Base-by-base conservation (phyloP, 1,140 invertebrate species). In the Anthonomus grandis region DNA sequence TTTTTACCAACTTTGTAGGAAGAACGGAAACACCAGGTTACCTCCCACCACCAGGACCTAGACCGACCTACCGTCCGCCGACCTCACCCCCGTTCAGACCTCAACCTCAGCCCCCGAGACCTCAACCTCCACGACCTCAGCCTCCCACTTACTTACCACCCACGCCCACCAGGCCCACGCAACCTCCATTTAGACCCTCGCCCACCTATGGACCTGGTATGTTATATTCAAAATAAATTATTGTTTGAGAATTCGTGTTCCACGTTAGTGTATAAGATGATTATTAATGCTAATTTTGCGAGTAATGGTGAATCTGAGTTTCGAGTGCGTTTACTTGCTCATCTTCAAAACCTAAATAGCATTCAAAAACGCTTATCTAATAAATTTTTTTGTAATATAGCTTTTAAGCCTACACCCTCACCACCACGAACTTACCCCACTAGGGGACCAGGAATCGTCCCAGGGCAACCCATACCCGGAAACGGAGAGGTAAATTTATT, bases 41-140 rank as follows among this genome's bases (percentile, higher is more conserved):
- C 22, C 38, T 57, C 17, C 60, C 47, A 42, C 61, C 27, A 60
- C 24, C 59, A 65, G 61, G 19, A 48, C 62, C n/a, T 52, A 64
- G 52, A 19, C 59, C 65, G n/a, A 50, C 61, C 27, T 65, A 64
- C 21, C 34, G 57, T n/a, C 64, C 65, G 0, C 64, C 65, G 44
- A 69, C 69, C 44, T 63, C 68, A 38, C 61, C 66, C 9, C 45
- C 55, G 17, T 39, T 42, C 24, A 47, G 39, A 46, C 57, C 61
- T 44, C 68, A 67, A 55, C 63, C 68, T 34, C 49, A 48, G 34
- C 45, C 45, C 17, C 45, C 45, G 34, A 47, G 45, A 13, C 47
- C 64, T 19, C 52, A 63, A 49, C 41, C 48, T 31, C 57, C 47
- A 10, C 62, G 52, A 10, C 15, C 45, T 34, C 49, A 18, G 44